Evolutionary conservation across 92 coral and sea anemone genomes (phyloP).

Genomic region (Bergia puertoricense): DNA sequence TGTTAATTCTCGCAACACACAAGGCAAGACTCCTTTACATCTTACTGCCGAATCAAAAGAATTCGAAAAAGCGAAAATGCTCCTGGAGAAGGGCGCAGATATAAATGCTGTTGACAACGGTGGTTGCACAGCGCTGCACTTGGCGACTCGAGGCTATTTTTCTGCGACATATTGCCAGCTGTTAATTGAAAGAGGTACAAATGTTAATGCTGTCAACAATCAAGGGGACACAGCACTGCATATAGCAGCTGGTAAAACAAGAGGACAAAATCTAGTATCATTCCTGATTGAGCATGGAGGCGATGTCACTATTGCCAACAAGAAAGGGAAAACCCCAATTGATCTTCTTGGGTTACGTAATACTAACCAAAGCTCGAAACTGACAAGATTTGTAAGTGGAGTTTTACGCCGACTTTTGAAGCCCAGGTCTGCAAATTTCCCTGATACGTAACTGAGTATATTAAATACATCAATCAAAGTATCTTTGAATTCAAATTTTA

Average conservation of each 20-base stretch:
- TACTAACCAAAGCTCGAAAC: neutral
- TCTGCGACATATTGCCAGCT: neutral
- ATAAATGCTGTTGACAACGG: neutral
- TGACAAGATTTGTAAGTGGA: constrained; percentile 17
- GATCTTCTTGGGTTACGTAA: constrained; percentile 20
- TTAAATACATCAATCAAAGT: too few species aligned
- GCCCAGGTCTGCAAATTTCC: too few species aligned
- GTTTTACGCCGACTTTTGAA: neutral
- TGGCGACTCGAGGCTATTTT: neutral
- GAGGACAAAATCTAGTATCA: neutral
- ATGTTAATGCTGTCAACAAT: neutral
- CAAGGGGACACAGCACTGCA: constrained; percentile 35
- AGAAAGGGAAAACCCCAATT: constrained; percentile 38
- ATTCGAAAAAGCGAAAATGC: neutral
- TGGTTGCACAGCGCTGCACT: constrained; percentile 1
- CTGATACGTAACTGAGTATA: too few species aligned
- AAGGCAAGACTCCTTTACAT: constrained; percentile 28
- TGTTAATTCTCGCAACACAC: constrained; percentile 34
- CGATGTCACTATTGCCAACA: constrained; percentile 21
- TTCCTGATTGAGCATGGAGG: constrained; percentile 39
- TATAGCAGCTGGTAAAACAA: constrained; percentile 19
- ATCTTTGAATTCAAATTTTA: too few species aligned
- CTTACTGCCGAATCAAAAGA: neutral
- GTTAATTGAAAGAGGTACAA: constrained; percentile 19
- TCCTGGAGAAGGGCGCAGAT: constrained; percentile 35